These are phyloP conservation scores for Drosophila ironensis DNA, from an alignment of 1,140 invertebrate genomes.

Conservation along the genomic window DNA sequence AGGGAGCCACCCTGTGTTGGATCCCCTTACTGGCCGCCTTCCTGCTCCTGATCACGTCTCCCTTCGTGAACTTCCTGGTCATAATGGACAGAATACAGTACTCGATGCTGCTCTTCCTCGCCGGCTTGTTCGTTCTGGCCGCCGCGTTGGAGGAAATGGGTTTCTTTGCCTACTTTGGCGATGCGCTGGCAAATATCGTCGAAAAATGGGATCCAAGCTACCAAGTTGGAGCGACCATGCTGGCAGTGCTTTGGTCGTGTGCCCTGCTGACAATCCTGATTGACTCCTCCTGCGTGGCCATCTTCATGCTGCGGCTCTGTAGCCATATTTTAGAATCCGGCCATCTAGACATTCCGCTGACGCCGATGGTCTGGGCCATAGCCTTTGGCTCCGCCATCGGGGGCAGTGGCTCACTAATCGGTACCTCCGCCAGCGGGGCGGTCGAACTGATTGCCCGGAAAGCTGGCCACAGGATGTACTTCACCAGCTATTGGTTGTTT, in stretches of 20 bases:
- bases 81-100: slow-evolving; percentile 89
- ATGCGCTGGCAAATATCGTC: no score
- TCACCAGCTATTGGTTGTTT: slow-evolving; percentile 83
- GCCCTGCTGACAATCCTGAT: slow-evolving; percentile 88
- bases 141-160: slow-evolving; percentile 87
- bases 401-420: slow-evolving; percentile 90
- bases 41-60: slow-evolving; percentile 86
- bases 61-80: slow-evolving; percentile 85
- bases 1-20: slow-evolving; percentile 86
- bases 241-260: slow-evolving; percentile 88
- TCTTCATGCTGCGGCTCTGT: slow-evolving; percentile 90
- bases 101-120: slow-evolving; percentile 90
- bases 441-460: slow-evolving; percentile 90
- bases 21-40: slow-evolving; percentile 87
- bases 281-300: slow-evolving; percentile 90
- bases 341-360: slow-evolving; percentile 84
- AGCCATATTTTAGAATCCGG: slow-evolving; percentile 84
- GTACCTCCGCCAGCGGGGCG: slow-evolving; percentile 90
- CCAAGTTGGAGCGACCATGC: slow-evolving; percentile 85
- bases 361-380: slow-evolving; percentile 88
- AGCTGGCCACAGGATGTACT: slow-evolving; percentile 89
- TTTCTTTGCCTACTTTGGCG: no score
- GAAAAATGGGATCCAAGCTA: slow-evolving; percentile 83
- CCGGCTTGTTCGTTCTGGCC: slow-evolving; percentile 89
- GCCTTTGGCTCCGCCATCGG: slow-evolving; percentile 90